These are phyloP conservation scores for Pyrocephalus nanus DNA, from an alignment of 2,797 vertebrate genomes.

Conservation along the genomic window DNA sequence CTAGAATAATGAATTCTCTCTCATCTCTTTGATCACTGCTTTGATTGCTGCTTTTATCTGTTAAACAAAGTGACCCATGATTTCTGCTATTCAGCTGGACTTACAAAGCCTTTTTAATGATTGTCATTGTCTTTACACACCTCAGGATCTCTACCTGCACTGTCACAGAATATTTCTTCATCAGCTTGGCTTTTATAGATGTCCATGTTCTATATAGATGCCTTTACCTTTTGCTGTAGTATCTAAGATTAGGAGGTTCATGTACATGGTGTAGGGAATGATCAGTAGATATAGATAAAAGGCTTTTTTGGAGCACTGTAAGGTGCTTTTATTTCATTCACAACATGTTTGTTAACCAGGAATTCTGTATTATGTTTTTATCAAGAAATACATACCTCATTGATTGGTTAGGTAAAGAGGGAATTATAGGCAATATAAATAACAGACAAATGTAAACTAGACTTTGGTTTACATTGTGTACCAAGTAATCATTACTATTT, in stretches of 20 bases:
- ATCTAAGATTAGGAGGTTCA: background rate
- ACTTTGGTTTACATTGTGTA: background rate
- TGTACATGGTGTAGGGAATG: background rate
- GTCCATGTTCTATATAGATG: background rate
- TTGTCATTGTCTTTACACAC: background rate
- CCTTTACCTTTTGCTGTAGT: background rate
- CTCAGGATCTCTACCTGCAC: background rate
- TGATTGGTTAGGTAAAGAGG: background rate
- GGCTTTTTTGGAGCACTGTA: background rate
- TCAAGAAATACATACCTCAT: background rate
- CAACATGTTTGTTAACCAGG: background rate
- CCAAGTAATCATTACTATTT: background rate
- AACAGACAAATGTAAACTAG: background rate
- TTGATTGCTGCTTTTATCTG: background rate
- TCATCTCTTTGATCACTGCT: background rate
- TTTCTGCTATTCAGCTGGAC: background rate
- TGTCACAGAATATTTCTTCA: background rate
- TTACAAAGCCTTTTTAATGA: background rate
- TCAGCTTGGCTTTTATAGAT: background rate
- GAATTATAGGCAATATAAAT: background rate
- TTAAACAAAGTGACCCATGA: background rate
- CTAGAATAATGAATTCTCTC: conserved; percentile 21
- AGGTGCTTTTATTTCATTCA: background rate
- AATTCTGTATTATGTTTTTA: background rate
- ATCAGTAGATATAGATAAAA: background rate